A percentile compares a stretch with the other conserved stretches of the same genome.
These are phyloP conservation scores for Spondyliosoma cantharus DNA, from an alignment of 2,797 vertebrate species.

Conservation along the genomic window DNA sequence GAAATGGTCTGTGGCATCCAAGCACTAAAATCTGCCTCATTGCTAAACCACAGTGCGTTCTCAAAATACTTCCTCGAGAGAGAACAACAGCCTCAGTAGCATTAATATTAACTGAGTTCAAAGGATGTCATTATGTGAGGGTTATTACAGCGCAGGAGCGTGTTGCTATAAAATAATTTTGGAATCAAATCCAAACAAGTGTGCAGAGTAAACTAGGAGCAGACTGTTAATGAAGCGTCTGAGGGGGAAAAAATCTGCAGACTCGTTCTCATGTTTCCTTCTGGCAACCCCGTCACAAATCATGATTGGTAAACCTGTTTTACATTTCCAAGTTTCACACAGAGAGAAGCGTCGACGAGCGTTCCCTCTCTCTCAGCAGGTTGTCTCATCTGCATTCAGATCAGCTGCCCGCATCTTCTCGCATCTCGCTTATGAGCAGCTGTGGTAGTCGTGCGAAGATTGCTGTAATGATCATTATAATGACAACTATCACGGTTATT, in stretches of 20 bases:
- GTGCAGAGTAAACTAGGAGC: slow-evolving; percentile 1
- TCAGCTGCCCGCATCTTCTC: slow-evolving; percentile 26
- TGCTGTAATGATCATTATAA: slow-evolving; percentile 27
- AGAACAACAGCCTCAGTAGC: background rate
- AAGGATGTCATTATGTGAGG: slow-evolving; percentile 48
- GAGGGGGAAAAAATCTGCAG: slow-evolving; percentile 8
- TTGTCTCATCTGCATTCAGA: slow-evolving; percentile 63
- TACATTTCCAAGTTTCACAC: slow-evolving; percentile 39
- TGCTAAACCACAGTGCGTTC: slow-evolving; percentile 28
- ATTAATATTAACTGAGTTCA: slow-evolving; percentile 43
- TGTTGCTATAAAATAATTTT: slow-evolving; percentile 11
- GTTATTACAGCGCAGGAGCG: slow-evolving; percentile 23
- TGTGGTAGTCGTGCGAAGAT: slow-evolving; percentile 17
- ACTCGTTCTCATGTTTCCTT: background rate
- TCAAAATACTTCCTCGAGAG: slow-evolving; percentile 12
- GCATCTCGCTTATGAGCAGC: slow-evolving; percentile 33
- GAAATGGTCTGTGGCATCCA: slow-evolving; percentile 13
- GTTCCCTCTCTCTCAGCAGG: slow-evolving; percentile 15
- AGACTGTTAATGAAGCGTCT: slow-evolving; percentile 39
- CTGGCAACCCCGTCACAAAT: slow-evolving; percentile 15
- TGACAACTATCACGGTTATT: slow-evolving; percentile 8
- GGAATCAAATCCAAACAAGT: slow-evolving; percentile 23
- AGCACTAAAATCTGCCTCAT: slow-evolving; percentile 1
- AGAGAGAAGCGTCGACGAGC: slow-evolving; percentile 17
- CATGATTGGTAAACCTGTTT: slow-evolving; percentile 36